Evolutionary conservation across 2,797 vertebrate species (phyloP), one percentile per base, ranked within the genome.

Genomic region (Labroides dimidiatus): DNA sequence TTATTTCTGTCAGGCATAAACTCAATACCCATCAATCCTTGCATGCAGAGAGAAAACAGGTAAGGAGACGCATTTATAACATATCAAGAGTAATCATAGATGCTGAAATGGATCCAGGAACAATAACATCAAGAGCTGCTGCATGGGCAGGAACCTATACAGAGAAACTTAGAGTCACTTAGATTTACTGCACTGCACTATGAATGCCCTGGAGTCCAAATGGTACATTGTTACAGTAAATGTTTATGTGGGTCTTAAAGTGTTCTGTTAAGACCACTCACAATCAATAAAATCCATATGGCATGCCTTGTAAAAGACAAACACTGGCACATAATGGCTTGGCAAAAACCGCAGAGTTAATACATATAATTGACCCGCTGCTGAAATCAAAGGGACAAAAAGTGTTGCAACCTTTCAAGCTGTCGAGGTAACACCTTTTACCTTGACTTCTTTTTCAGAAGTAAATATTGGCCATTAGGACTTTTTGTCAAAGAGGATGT

Each of bases 281-380:
- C 61, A 51, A 87, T 89, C 89, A 83, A 92, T 93, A 89, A 91
- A 91, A 91, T 84, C 88, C 80, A 88, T 84, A 88, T 61, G 73
- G 86, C 51, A 69, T 72, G 69, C 55, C 84, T 81, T 87, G 83
- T 91, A 88, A 90, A 91, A 90, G 85, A 84, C 69, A 82, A 88
- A 87, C 19, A 30, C 66, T 74, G 77, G 77, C 81, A 75, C 59
- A 59, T 86, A 88, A 91, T 69, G 69, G 65, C 75, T 80, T 87
- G 86, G 80, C 79, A 80, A 76, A 80, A 77, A 71, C 8, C 70
- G 47, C 19, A 33, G 24, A 72, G 68, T 80, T 81, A 78, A 85
- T 87, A 65, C 33, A 27, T 63, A 75, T 77, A 80, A 81, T 75
- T 84, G 77, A 87, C 72, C 71, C 4, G 20, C 39, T 65, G 73